Percentiles rank a stretch among this genome's conserved stretches.
phyloP scores from a whole-genome alignment of 2,113 vertebrate genomes.

The Lichenostomus cassidix region DNA sequence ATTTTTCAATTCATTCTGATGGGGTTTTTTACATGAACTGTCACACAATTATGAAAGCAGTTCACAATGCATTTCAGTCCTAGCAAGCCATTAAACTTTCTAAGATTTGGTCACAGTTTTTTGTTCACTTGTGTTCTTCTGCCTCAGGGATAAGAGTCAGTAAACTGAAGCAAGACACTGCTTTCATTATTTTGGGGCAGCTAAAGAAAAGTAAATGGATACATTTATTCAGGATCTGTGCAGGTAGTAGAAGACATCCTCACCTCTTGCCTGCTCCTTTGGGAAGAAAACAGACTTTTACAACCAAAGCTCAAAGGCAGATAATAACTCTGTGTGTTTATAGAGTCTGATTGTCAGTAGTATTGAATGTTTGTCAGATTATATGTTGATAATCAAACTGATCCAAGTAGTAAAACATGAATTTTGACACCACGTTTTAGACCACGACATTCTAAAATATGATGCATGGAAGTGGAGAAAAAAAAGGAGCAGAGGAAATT shows the following conservation, averaged over 20 bases:
- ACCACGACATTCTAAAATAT: not conserved
- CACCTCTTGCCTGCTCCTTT: not conserved
- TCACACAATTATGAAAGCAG: not conserved
- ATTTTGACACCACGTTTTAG: not conserved
- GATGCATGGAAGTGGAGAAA: not conserved
- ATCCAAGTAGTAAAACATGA: not conserved
- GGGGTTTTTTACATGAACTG: not conserved
- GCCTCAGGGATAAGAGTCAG: not conserved
- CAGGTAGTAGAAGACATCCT: not conserved
- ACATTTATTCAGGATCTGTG: not conserved
- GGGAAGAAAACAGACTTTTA: not conserved
- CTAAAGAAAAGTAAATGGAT: not conserved
- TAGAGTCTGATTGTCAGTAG: not conserved
- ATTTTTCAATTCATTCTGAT: not conserved
- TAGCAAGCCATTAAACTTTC: not conserved
- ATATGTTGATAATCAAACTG: not conserved
- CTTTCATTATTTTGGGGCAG: not conserved
- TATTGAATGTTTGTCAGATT: accelerated
- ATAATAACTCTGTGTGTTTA: not conserved
- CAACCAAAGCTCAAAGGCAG: not conserved
- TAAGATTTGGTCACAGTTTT: not conserved
- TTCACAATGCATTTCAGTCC: not conserved
- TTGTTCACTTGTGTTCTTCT: not conserved
- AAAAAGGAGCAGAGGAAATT: not conserved
- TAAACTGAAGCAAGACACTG: not conserved